A percentile compares a stretch with the other conserved stretches of the same genome.
These are phyloP conservation scores for Indri indri DNA, from an alignment of 2,113 vertebrate genomes.

Conservation along the genomic window DNA sequence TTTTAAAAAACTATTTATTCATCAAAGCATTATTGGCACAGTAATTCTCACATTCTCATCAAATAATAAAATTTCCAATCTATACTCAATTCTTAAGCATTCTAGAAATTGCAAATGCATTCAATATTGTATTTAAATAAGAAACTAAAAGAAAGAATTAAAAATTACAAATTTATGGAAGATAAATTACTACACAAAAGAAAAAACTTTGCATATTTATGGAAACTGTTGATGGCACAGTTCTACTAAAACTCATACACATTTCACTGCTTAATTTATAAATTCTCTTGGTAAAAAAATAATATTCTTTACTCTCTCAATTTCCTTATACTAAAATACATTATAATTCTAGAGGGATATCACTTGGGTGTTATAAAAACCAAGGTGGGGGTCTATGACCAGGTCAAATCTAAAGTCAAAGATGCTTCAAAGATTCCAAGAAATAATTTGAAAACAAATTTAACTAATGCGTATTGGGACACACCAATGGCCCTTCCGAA, in stretches of 20 bases:
- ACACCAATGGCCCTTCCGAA: neutral
- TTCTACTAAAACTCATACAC: neutral
- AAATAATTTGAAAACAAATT: conserved; percentile 32
- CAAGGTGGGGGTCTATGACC: neutral
- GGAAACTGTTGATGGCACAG: neutral
- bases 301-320: neutral
- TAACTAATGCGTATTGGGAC: neutral
- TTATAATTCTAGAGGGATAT: neutral
- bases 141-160: neutral
- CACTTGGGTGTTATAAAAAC: neutral
- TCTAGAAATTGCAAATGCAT: neutral
- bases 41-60: neutral
- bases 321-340: neutral
- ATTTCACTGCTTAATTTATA: conserved; percentile 25
- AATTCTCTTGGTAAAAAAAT: neutral
- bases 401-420: neutral
- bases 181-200: neutral
- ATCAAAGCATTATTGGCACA: neutral
- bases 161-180: neutral
- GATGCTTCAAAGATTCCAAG: neutral
- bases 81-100: neutral
- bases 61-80: neutral
- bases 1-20: neutral
- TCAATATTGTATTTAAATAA: neutral
- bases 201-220: neutral